Conservation (phyloP, 2,888 invertebrate genomes). For the Helobdella robusta region DNA sequence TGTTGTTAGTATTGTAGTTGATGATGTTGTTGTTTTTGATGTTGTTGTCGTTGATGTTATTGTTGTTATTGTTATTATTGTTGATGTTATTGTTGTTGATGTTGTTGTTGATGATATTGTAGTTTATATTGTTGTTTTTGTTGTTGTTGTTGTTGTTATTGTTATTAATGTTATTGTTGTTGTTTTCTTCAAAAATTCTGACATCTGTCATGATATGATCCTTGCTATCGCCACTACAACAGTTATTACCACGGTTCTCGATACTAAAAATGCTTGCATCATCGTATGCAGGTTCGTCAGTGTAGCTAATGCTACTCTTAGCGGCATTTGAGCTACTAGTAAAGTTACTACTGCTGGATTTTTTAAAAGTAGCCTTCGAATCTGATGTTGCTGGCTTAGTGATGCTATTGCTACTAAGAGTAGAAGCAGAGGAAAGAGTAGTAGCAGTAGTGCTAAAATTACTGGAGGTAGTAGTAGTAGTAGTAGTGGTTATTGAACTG, state of each 20-base stretch:
- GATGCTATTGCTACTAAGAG: too few species aligned
- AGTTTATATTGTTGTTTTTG: background rate
- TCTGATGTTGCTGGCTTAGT: too few species aligned
- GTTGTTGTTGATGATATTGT: slow-evolving; percentile 8
- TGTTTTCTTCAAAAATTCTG: background rate
- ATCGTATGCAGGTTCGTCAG: background rate
- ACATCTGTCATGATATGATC: background rate
- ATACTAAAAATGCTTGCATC: background rate
- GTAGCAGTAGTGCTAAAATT: too few species aligned
- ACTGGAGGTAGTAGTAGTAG: too few species aligned
- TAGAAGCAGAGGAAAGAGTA: too few species aligned
- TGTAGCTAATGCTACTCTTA: background rate
- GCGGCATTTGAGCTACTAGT: background rate
- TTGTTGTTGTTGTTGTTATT: background rate
- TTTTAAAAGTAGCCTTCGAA: too few species aligned
- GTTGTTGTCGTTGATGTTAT: too few species aligned
- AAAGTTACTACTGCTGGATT: too few species aligned
- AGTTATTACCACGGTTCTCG: background rate
- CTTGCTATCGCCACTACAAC: background rate
- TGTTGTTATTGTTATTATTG: too few species aligned
- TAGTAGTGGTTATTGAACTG: too few species aligned
- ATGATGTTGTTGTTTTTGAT: too few species aligned
- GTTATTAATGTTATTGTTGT: background rate
- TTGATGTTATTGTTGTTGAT: slow-evolving; percentile 1
- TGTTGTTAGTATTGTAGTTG: background rate